phyloP scores from a whole-genome alignment of 1,140 invertebrate species.

The Papilio helenus region DNA sequence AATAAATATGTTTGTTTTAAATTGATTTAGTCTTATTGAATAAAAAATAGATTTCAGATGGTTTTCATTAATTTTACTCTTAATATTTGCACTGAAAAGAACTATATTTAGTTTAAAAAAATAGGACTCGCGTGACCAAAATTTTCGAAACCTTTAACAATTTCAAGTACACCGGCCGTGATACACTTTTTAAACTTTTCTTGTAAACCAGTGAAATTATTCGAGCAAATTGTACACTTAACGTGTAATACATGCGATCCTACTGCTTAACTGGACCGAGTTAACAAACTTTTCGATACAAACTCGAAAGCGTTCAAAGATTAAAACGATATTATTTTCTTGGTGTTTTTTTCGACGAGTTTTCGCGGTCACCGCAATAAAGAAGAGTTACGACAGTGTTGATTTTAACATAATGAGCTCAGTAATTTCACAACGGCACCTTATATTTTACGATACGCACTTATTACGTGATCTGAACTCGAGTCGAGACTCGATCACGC shows the following conservation, averaged over 20 bases:
- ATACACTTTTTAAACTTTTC: slow-evolving; percentile 42
- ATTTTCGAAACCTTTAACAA: background rate
- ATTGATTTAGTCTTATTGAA: background rate
- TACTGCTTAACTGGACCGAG: slow-evolving; percentile 43
- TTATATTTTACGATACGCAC: slow-evolving; percentile 43
- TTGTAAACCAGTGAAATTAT: slow-evolving; percentile 44
- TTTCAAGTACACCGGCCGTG: slow-evolving; percentile 4
- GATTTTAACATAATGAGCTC: slow-evolving; percentile 68
- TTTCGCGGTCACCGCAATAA: slow-evolving; percentile 50
- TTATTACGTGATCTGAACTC: slow-evolving; percentile 38
- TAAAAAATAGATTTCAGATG: too few species aligned
- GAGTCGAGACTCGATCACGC: slow-evolving; percentile 24
- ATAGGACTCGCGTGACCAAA: background rate
- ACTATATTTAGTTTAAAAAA: too few species aligned
- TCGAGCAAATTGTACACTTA: slow-evolving; percentile 49
- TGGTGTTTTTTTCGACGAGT: slow-evolving; percentile 47
- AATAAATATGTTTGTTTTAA: background rate
- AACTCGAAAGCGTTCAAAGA: slow-evolving; percentile 48
- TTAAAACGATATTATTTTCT: slow-evolving; percentile 57
- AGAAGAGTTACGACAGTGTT: slow-evolving; percentile 65
- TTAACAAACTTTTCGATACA: slow-evolving; percentile 48
- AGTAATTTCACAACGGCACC: slow-evolving; percentile 54
- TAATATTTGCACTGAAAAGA: background rate
- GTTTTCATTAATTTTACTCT: background rate
- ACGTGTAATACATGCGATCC: slow-evolving; percentile 41